Base-by-base conservation (phyloP, 2,113 vertebrate species). In the Chloroceryle aenea region DNA sequence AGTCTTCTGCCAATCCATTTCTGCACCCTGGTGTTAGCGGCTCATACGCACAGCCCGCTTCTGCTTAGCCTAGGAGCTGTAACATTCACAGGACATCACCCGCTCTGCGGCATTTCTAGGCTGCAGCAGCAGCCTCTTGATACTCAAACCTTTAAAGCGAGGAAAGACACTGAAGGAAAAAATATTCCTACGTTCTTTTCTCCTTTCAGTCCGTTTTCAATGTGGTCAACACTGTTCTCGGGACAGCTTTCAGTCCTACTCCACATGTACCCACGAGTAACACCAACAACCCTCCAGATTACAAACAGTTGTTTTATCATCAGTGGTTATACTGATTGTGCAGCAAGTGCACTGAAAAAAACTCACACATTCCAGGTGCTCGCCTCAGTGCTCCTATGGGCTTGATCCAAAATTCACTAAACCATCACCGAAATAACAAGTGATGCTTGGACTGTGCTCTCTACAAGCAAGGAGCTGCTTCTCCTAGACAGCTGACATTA, bases 61-160 rank as follows among this genome's bases (percentile, higher is more conserved):
- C 52, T 34, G 12, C 81, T 32, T 48, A 6, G 34, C 56, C 29
- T 74, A 53, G 78, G 59, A 85, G 68, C 48, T 58, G 78, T 14
- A 50, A 36, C 0, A 5, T 7, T n/a, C 80, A 79, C 52, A 80
- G 68, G 82, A 74, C 53, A 76, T 12, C 55, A 52, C 30, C 48
- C 22, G n/a, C 80, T 22, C 76, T 15, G 30, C 73, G 17, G 56
- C 74, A 61, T 6, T 72, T 76, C 3, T 6, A 63, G 52, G 56
- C 78, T 85, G 58, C 56, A 55, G 90, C 69, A 52, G 43, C 48
- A 34, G 78, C 8, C 81, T 27, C 62, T 6, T 47, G 71, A 72
- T 52, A 47, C 42, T 59, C 81, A 64, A 56, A 89, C 85, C 90
- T 93, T 91, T 85, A 78, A 95, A 87, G 85, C 87, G 87, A 87